Percentiles rank a stretch among this genome's conserved stretches.
Evolutionary conservation across 2,113 vertebrate species (phyloP).

Genomic region (Picathartes gymnocephalus): DNA sequence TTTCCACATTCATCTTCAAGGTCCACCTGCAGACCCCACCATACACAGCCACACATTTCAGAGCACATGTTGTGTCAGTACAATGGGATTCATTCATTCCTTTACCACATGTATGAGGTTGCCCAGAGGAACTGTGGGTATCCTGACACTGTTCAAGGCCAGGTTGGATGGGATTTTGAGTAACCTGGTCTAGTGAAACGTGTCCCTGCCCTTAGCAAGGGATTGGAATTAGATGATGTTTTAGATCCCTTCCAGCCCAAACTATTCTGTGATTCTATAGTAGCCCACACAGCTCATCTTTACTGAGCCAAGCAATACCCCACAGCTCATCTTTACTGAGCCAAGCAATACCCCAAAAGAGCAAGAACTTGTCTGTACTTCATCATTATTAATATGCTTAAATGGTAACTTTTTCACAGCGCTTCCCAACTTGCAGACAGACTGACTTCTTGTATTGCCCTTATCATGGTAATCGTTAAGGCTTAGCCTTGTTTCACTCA

Average conservation of each 20-base stretch:
- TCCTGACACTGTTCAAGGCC: not conserved
- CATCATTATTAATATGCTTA: not conserved
- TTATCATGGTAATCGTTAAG: rapidly evolving
- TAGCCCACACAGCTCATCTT: not conserved
- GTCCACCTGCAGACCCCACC: not conserved
- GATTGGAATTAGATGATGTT: not conserved
- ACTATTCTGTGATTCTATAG: not conserved
- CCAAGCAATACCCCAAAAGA: not conserved
- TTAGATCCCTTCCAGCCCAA: not conserved
- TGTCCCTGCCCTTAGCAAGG: not conserved
- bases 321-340: not conserved
- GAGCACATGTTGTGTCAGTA: not conserved
- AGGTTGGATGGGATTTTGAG: not conserved
- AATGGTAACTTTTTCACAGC: not conserved
- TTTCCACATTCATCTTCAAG: not conserved
- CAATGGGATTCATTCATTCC: not conserved
- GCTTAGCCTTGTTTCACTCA: not conserved
- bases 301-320: not conserved
- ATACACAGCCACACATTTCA: not conserved
- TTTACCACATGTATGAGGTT: not conserved
- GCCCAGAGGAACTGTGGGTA: not conserved
- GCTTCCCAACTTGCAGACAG: not conserved
- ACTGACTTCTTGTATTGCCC: not conserved
- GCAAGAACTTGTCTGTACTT: not conserved
- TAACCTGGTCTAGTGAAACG: not conserved